Base-by-base conservation (phyloP, 2,797 vertebrate genomes). In the Sebastes vulpes region DNA sequence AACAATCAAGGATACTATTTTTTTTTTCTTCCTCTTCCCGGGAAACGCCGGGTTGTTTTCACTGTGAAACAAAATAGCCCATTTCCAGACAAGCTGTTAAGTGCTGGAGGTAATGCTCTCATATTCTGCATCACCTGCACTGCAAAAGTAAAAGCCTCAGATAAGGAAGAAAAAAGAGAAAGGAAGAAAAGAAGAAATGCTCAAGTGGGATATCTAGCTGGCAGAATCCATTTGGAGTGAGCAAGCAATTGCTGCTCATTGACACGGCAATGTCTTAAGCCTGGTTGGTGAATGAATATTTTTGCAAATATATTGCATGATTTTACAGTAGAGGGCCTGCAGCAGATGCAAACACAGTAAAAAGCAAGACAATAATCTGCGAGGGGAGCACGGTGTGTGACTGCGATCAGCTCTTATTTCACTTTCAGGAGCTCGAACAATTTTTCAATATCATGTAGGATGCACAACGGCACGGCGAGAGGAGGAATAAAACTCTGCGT, bases 281-380 rank as follows among this genome's bases (percentile, higher is more conserved):
- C 81, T 86, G 84, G 83, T 70, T 91, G 87, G 77, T 78, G 91
- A 92, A 95, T 95, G 90, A 94, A 95, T 94, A 95, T 94, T 94
- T 94, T 95, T 95, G 92, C 92, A 95, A 94, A 95, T 94, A 95
- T 95, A 95, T 95, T 94, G 90, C 89, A 94, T 94, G 90, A 95
- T 95, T 96, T 95, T 94, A 95, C 88, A 95, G 93, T 89, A 94
- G 92, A 94, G 75, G 83, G 88, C 84, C 85, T 85, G 85, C 84
- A 77, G 86, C 77, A 86, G 78, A 92, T 72, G 82, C 81, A 88
- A 87, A 86, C 79, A 81, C 42, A 75, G 74, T 61, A 73, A 86
- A 90, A 91, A 80, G 70, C 77, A 83, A 89, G 68, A 88, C 76
- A 90, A 84, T 89, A 90, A 88, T 88, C 86, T 90, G 69, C 16